These are phyloP conservation scores for Forficula auricularia DNA, from an alignment of 1,140 invertebrate species.

Conservation along the genomic window DNA sequence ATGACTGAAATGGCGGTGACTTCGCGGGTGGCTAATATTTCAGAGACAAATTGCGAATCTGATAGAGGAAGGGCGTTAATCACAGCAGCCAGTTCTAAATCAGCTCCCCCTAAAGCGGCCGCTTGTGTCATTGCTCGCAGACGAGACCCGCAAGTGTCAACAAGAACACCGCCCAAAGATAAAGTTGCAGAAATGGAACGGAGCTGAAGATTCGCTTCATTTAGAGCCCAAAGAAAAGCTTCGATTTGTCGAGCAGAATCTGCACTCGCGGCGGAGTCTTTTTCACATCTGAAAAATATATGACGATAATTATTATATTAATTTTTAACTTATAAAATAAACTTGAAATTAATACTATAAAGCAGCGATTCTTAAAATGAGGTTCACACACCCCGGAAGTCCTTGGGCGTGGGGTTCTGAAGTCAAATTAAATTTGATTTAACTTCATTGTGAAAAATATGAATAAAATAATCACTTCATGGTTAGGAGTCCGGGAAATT, in stretches of 20 bases:
- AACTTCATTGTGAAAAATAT: too few relatives aligned
- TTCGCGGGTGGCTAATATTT: neutral
- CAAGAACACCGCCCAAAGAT: neutral
- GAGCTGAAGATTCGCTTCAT: neutral
- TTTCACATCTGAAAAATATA: too few relatives aligned
- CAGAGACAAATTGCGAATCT: neutral
- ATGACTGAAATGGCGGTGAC: constrained; percentile 1
- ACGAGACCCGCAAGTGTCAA: constrained; percentile 3
- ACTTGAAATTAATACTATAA: too few relatives aligned
- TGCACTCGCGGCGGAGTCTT: too few relatives aligned
- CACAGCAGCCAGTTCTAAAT: neutral
- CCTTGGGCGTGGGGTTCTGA: too few relatives aligned
- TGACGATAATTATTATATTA: too few relatives aligned
- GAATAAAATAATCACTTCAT: too few relatives aligned
- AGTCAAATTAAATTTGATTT: too few relatives aligned
- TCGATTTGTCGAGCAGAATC: neutral
- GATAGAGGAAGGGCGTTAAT: constrained; percentile 1
- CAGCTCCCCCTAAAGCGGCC: neutral
- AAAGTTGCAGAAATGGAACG: neutral
- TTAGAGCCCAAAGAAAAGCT: constrained; percentile 4
- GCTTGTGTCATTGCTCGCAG: constrained; percentile 2
- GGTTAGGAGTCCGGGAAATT: too few relatives aligned
- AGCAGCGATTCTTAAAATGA: too few relatives aligned
- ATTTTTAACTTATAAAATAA: too few relatives aligned
- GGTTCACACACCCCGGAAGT: too few relatives aligned